Evolutionary conservation across 1,140 invertebrate genomes (phyloP), one percentile per base, ranked within the genome.

Genomic region (Pristionchus pacificus): DNA sequence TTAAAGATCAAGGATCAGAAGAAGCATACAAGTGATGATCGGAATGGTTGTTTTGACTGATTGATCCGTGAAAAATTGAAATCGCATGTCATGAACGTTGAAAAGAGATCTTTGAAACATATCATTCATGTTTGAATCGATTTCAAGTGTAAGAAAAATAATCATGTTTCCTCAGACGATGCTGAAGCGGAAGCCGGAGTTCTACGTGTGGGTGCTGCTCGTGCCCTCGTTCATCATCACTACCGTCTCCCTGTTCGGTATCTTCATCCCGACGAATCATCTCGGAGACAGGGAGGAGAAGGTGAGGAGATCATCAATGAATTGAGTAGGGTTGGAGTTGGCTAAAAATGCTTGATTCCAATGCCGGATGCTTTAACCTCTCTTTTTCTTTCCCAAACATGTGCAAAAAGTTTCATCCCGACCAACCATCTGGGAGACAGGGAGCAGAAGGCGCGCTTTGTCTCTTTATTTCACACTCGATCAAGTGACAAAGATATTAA

Each of bases 171-270:
- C 68, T 28, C 61, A 73, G 71, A 29, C 68, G 3, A 30, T 24
- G 1, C 29, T 73, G 6, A 61, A 58, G 30, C 49, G 71, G 0
- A 58, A 60, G 3, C 71, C 71, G 19, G 33, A 49, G 31, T 73
- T 73, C 66, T 73, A 73, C 66, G 65, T 73, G 6, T 73, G 71
- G 71, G 71, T 73, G 0, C 66, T 73, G 14, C 61, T 69, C 0
- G 60, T 73, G 25, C 71, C 71, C 2, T 62, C 71, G 0, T 73
- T 57, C 60, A 73, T 73, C 38, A 73, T 73, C 32, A 73, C 65
- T 1, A 28, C 49, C 2, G 65, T 73, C 14, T 73, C 59, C 25
- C 64, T 73, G 19, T 73, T 68, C 27, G 71, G 71, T 33, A 27
- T 73, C 10, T 73, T 73, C 30, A 73, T 62, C 6, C 59, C 71